Evolutionary conservation across 2,888 invertebrate genomes (phyloP).

Genomic region (Helleia helle): DNA sequence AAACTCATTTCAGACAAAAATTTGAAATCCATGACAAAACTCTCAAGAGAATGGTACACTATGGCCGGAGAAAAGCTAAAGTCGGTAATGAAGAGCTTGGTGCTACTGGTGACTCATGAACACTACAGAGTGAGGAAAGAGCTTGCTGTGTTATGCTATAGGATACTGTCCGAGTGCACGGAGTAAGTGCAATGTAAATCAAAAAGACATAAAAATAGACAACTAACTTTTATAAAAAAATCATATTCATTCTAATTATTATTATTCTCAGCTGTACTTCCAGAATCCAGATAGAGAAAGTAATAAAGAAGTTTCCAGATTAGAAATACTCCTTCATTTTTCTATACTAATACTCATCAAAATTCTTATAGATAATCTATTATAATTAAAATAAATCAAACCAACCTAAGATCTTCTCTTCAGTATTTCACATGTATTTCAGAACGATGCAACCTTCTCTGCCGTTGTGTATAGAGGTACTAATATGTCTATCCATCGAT

Average conservation of each 20-base stretch:
- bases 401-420: no score
- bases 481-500: conserved; percentile 81
- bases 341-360: no score
- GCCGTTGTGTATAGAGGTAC: conserved; percentile 76
- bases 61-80: conserved; percentile 74
- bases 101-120: conserved; percentile 71
- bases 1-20: conserved; percentile 25
- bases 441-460: conserved; percentile 78
- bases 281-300: no score
- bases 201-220: no score
- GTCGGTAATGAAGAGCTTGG: conserved; percentile 60
- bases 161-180: conserved; percentile 74
- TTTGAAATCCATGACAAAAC: conserved; percentile 33
- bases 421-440: conserved; percentile 18
- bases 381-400: no score
- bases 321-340: no score
- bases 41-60: conserved; percentile 72
- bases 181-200: conserved; percentile 69
- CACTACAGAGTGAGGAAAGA: conserved; percentile 76
- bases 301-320: no score
- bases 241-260: no score
- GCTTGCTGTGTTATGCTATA: conserved; percentile 72
- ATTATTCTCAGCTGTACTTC: no score
- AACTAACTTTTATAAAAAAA: no score
- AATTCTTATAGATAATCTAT: no score